Evolutionary conservation across 2,888 invertebrate genomes (phyloP), one percentile per base, ranked within the genome.

Genomic region (Drosophila mettleri): DNA sequence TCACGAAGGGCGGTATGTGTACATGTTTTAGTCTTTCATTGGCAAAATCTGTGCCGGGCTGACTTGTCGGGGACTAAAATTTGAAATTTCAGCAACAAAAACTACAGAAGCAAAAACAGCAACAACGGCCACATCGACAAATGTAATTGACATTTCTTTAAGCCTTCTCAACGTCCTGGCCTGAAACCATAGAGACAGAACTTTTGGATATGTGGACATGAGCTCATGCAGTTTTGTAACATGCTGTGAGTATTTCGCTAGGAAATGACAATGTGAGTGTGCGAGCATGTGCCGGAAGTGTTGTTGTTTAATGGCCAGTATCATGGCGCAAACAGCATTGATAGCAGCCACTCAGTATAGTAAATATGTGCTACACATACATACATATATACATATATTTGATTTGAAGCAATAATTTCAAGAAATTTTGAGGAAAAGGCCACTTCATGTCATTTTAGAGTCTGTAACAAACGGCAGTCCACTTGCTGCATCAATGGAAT

Each of bases 141-240:
- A 71, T 88, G 88, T 86, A 85, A 88, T 88, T 88, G 88, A 86
- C 85, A 78, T 85, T 85, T 85, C 81, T 85, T 82, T 62, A 80
- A 80, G 58, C 58, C 61, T 63, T 36, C 36, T 45, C 29, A 22
- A 10, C n/a, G 46, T 52, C 29, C 52, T 48, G 58, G 57, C 52
- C 59, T 61, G 36, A 69, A 77, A 78, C 67, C 69, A 38, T 55
- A 73, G 46, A 80, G 68, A 70, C 49, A 64, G 45, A 86, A 63
- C 64, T 74, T 63, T 72, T 55, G 51, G 52, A 58, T 45, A 36
- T 63, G 60, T 52, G 48, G 52, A 57, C 67, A 67, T 63, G 63
- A 48, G 60, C 60, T 63, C 59, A 53, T 73, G 65, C 68, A 64
- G 58, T 69, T 59, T 64, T 62, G 78, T 62, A 78, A 67, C 74